Conservation (phyloP, 2,888 invertebrate species). For the Pyralis farinalis region DNA sequence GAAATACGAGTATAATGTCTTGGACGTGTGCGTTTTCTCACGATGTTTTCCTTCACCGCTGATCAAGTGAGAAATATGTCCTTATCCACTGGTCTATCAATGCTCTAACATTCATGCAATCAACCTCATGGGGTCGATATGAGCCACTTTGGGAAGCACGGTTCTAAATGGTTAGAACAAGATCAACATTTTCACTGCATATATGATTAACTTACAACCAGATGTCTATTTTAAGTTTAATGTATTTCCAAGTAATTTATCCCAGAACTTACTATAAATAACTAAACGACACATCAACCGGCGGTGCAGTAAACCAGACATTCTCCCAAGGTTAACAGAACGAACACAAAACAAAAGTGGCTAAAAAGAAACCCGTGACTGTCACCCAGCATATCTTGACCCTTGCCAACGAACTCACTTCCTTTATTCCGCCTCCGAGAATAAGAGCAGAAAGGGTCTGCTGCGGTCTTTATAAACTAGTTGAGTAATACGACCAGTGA, state of each 20-base stretch:
- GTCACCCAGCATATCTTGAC: constrained; percentile 44
- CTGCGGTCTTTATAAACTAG: constrained; percentile 44
- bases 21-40: too few relatives aligned
- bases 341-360: constrained; percentile 74
- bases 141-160: too few relatives aligned
- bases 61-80: too few relatives aligned
- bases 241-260: constrained; percentile 10
- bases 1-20: too few relatives aligned
- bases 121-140: too few relatives aligned
- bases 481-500: constrained; percentile 29
- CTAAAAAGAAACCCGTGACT: constrained; percentile 62
- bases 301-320: constrained; percentile 63
- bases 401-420: constrained; percentile 40
- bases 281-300: constrained; percentile 44
- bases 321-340: constrained; percentile 73
- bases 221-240: too few relatives aligned
- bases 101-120: too few relatives aligned
- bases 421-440: constrained; percentile 47
- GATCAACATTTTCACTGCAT: too few relatives aligned
- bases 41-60: too few relatives aligned
- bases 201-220: too few relatives aligned
- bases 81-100: too few relatives aligned
- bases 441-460: constrained; percentile 38
- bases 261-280: constrained; percentile 55
- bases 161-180: too few relatives aligned